Evolutionary conservation across 1,140 invertebrate genomes (phyloP), one percentile per base, ranked within the genome.

Genomic region (Eriocheir sinensis): DNA sequence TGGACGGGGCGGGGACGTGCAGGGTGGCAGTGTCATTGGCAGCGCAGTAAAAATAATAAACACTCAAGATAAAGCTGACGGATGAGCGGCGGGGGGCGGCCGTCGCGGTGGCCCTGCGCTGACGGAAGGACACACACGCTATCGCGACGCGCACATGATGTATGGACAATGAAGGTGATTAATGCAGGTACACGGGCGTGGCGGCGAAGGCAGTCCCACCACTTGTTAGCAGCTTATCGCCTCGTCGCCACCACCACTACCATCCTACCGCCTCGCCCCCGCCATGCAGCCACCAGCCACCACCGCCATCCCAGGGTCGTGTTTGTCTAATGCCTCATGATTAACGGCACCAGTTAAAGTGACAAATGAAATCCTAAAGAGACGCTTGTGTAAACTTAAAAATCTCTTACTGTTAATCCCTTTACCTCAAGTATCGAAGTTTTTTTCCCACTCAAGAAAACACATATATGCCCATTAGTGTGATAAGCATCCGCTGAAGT

Each of bases 111-210:
- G 60, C 60, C 60, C 60, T 21, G 12, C 60, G 27, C 6, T 12
- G 60, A 60, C 53, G 53, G 53, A 60, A 21, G 53, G 53, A 72
- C 60, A 72, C 60, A 12, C 60, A n/a, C 27, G 21, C 60, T 72
- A 72, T 72, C 60, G 60, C 60, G 60, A n/a, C 27, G 60, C 60
- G 21, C 60, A 72, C 60, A 72, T 72, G 60, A 72, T 72, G 60
- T 72, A 72, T 72, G 60, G 60, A 72, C 60, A 72, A 72, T 72
- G 60, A 72, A 72, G 60, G 60, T 72, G 60, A 72, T 72, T 72
- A 72, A 72, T 72, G 60, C 60, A n/a, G 60, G 60, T 72, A 72
- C 60, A 72, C 60, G 60, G 60, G 60, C 60, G 60, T 72, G 60
- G 60, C 60, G 60, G 60, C 21, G 60, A 21, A 72, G 60, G 60